Conservation (phyloP, 2,888 invertebrate species). For the Ormyrus thymus region DNA sequence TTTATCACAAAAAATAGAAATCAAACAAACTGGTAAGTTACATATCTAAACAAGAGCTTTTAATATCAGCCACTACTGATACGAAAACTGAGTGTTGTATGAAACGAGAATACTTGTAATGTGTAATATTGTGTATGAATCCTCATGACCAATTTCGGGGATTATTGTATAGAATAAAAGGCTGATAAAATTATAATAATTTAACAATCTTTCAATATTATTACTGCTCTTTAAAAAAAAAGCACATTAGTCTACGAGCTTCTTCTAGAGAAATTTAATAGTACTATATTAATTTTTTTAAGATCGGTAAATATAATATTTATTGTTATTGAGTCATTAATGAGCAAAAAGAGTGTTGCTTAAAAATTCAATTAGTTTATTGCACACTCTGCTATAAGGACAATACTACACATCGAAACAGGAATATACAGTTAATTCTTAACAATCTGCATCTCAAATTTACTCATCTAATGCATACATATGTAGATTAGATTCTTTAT, state of each 20-base stretch:
- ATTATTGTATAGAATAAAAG: constrained; percentile 60
- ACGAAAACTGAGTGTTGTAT: constrained; percentile 19
- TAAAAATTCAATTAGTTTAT: constrained; percentile 22
- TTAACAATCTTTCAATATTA: constrained; percentile 44
- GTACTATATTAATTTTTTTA: constrained; percentile 42
- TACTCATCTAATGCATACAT: constrained; percentile 38
- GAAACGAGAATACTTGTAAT: constrained; percentile 32
- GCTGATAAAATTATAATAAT: constrained; percentile 59
- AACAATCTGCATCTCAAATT: constrained; percentile 39
- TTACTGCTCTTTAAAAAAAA: constrained; percentile 46
- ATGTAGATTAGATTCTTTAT: constrained; percentile 45
- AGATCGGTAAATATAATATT: constrained; percentile 47
- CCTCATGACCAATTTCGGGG: constrained; percentile 46
- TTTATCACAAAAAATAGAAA: constrained; percentile 20
- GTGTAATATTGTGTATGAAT: constrained; percentile 47
- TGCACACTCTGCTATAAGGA: constrained; percentile 41
- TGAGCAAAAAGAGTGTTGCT: constrained; percentile 50
- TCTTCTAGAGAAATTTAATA: constrained; percentile 46
- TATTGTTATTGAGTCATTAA: constrained; percentile 51
- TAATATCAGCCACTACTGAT: constrained; percentile 35
- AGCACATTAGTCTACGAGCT: constrained; percentile 45
- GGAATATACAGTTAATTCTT: constrained; percentile 28
- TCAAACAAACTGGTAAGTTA: constrained; percentile 49
- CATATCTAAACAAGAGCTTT: constrained; percentile 48
- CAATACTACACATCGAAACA: constrained; percentile 42